Conservation (phyloP, 2,113 vertebrate genomes). For the Ornithorhynchus anatinus region DNA sequence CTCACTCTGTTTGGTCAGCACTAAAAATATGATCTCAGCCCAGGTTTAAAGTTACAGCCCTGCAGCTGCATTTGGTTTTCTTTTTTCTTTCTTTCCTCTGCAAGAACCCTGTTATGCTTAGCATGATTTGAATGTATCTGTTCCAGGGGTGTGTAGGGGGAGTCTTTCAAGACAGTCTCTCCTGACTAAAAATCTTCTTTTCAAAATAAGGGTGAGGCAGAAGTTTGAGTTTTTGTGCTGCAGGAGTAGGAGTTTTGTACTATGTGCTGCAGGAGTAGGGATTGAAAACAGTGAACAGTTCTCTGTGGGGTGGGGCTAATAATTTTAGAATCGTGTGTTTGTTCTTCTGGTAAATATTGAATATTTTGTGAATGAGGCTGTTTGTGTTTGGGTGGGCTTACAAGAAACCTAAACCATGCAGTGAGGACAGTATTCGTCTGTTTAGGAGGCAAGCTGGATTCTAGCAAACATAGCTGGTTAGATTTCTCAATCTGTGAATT, state of each 20-base stretch:
- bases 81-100: background rate
- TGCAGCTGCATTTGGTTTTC: conserved; percentile 30
- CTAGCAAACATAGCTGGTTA: background rate
- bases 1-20: conserved; percentile 64
- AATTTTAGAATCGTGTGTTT: conserved; percentile 19
- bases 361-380: conserved; percentile 9
- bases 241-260: conserved; percentile 15
- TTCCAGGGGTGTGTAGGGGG: background rate
- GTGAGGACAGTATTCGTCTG: background rate
- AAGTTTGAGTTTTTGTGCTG: conserved; percentile 26
- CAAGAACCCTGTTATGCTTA: background rate
- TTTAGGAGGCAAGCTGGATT: background rate
- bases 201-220: conserved; percentile 11
- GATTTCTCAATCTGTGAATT: accelerated
- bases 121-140: background rate
- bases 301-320: background rate
- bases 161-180: background rate
- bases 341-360: conserved; percentile 46
- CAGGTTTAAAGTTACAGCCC: conserved; percentile 79
- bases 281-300: background rate
- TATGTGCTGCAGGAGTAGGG: conserved; percentile 19
- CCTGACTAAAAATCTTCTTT: conserved; percentile 26
- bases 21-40: conserved; percentile 62
- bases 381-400: conserved; percentile 12
- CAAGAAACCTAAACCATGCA: background rate